Percentiles rank a stretch among this genome's conserved stretches.
These are phyloP conservation scores for Aphidius gifuensis DNA, from an alignment of 1,140 invertebrate species.

Conservation along the genomic window DNA sequence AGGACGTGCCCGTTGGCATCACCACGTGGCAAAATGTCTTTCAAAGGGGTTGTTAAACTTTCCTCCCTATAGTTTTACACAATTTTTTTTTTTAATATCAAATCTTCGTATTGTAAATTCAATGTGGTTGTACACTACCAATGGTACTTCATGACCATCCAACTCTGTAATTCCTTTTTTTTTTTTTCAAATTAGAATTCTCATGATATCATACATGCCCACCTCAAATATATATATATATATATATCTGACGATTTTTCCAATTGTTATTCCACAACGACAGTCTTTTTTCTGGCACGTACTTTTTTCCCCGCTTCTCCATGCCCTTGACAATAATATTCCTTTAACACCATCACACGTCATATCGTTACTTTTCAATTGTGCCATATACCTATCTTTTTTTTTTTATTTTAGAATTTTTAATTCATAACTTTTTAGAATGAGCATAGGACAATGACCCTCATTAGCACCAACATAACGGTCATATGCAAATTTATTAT, in stretches of 20 bases:
- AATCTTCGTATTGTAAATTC: no score
- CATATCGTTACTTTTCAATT: neutral
- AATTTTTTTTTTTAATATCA: no score
- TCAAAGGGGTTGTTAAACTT: neutral
- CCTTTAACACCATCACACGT: conserved; percentile 2
- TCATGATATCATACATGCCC: no score
- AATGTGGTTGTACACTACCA: no score
- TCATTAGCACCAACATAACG: neutral
- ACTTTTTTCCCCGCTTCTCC: conserved; percentile 15
- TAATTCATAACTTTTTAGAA: neutral
- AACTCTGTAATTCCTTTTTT: conserved; percentile 16
- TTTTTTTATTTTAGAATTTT: neutral
- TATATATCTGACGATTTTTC: conserved; percentile 27
- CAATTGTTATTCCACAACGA: conserved; percentile 39
- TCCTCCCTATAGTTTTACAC: neutral
- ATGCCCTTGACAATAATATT: conserved; percentile 2
- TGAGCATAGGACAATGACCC: neutral
- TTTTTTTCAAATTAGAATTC: conserved; percentile 5
- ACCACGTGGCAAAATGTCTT: conserved; percentile 25
- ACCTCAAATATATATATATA: conserved; percentile 26
- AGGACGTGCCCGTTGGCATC: conserved; percentile 30
- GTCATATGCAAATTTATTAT: neutral
- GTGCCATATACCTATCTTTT: neutral
- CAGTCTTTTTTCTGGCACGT: conserved; percentile 25
- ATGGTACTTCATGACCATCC: conserved; percentile 25